Evolutionary conservation across 2,797 vertebrate genomes (phyloP).

Genomic region (Gorsachius magnificus): DNA sequence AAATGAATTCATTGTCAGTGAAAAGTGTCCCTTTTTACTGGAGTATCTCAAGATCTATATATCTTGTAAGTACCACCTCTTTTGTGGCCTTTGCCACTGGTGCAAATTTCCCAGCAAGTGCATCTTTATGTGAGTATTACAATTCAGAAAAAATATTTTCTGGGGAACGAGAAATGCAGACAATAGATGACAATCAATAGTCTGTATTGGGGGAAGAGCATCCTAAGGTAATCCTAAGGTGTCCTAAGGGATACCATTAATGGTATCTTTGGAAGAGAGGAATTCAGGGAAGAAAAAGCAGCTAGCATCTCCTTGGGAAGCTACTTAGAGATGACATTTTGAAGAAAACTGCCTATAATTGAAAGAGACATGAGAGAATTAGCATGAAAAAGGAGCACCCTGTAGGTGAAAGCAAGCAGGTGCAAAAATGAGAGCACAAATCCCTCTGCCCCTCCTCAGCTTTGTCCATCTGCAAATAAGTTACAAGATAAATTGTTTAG

Average conservation of each 20-base stretch:
- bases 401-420: not conserved
- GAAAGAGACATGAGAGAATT: not conserved
- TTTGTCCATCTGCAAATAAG: not conserved
- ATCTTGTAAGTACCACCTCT: not conserved
- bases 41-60: not conserved
- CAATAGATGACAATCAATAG: not conserved
- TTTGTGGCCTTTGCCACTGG: not conserved
- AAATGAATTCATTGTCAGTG: not conserved
- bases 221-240: not conserved
- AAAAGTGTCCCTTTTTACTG: not conserved
- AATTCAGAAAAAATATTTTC: not conserved
- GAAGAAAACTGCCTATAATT: not conserved
- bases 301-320: not conserved
- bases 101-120: not conserved
- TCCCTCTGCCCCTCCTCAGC: not conserved
- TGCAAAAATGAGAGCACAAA: not conserved
- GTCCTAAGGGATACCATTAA: not conserved
- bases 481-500: not conserved
- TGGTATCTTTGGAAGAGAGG: not conserved
- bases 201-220: not conserved
- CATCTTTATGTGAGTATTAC: not conserved
- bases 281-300: not conserved
- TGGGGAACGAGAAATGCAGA: not conserved
- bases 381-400: not conserved
- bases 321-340: not conserved